phyloP scores from a whole-genome alignment of 2,797 vertebrate species.

The Acestrorhynchus altus region DNA sequence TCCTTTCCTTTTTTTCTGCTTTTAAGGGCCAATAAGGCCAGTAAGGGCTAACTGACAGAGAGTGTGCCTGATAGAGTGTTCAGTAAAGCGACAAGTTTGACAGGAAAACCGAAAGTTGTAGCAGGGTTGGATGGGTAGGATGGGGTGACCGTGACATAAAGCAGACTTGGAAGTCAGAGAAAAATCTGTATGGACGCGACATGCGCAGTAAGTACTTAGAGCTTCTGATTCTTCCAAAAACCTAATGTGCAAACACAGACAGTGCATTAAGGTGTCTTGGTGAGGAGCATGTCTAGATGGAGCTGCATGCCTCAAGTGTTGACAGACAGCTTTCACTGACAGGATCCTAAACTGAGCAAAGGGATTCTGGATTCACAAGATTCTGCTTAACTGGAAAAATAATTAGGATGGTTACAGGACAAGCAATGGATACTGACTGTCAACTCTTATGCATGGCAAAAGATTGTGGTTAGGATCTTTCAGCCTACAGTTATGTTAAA shows the following conservation, averaged over 20 bases:
- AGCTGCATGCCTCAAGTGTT: slow-evolving; percentile 35
- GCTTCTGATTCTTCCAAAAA: slow-evolving; percentile 17
- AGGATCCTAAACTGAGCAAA: background rate
- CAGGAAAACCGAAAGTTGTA: slow-evolving; percentile 31
- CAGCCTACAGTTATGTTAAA: slow-evolving; percentile 8
- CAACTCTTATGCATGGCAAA: slow-evolving; percentile 49
- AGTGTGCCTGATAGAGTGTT: slow-evolving; percentile 34
- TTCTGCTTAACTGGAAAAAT: slow-evolving; percentile 17
- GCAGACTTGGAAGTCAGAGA: slow-evolving; percentile 16
- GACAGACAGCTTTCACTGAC: slow-evolving; percentile 40
- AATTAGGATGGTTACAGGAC: slow-evolving; percentile 3
- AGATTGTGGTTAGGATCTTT: slow-evolving; percentile 1
- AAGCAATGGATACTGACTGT: slow-evolving; percentile 37
- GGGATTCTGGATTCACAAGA: background rate
- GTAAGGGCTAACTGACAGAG: slow-evolving; percentile 11
- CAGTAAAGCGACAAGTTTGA: slow-evolving; percentile 29
- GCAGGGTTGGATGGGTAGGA: slow-evolving; percentile 14
- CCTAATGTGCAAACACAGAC: slow-evolving; percentile 22
- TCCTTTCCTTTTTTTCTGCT: background rate
- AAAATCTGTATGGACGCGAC: slow-evolving; percentile 20
- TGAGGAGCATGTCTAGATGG: slow-evolving; percentile 22
- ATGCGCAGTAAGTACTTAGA: slow-evolving; percentile 10
- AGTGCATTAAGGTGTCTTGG: slow-evolving; percentile 18
- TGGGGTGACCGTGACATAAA: slow-evolving; percentile 11
- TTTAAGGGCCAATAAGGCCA: background rate